Percentiles rank a stretch among this genome's conserved stretches.
Conservation (phyloP, 2,113 vertebrate genomes). For the Xyliphius kryptos region DNA sequence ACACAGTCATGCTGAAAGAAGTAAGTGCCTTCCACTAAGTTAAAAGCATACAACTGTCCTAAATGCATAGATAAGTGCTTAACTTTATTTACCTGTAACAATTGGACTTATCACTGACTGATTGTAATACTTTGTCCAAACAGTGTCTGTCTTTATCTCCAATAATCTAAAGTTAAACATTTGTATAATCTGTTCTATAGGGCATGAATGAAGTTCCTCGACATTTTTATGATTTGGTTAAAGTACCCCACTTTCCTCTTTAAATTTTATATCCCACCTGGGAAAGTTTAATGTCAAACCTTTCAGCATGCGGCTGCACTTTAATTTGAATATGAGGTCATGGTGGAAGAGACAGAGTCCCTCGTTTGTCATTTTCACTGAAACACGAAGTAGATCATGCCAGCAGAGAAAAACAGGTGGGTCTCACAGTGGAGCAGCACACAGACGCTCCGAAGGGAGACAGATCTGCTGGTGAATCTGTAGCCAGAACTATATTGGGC, state of each 20-base stretch:
- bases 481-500: constrained; percentile 41
- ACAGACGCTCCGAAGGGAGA: constrained; percentile 19
- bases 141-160: not conserved
- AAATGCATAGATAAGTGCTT: too few relatives aligned
- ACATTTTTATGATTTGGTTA: constrained; percentile 12
- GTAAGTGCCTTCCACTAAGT: too few relatives aligned
- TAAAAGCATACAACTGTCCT: too few relatives aligned
- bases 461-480: constrained; percentile 21
- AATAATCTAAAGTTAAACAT: not conserved
- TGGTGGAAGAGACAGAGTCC: constrained; percentile 8
- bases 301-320: constrained; percentile 13
- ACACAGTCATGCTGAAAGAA: too few relatives aligned
- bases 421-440: constrained; percentile 33
- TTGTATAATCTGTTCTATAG: not conserved
- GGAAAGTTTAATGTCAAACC: constrained; percentile 23
- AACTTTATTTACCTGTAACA: too few relatives aligned
- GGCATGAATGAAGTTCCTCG: constrained; percentile 8
- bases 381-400: constrained; percentile 29
- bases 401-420: constrained; percentile 43
- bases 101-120: too few relatives aligned
- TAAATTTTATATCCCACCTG: constrained; percentile 20
- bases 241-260: not conserved
- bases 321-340: constrained; percentile 23
- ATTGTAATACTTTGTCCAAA: too few relatives aligned
- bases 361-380: constrained; percentile 40